Evolutionary conservation across 2,797 vertebrate genomes (phyloP).

Genomic region (Poeciliopsis paucimaculata): DNA sequence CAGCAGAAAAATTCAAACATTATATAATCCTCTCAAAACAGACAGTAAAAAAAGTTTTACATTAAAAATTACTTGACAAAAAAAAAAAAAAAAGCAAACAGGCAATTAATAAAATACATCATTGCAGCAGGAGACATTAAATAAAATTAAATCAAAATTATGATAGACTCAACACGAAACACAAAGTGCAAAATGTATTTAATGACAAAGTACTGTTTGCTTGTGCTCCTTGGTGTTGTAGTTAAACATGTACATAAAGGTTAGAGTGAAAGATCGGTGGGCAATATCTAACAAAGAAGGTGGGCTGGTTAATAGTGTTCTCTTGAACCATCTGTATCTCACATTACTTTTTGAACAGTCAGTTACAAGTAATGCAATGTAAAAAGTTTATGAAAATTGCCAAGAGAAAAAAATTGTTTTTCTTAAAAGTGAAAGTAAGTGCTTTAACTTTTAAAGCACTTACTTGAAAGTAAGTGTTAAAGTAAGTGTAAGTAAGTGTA

Average conservation of each 20-base stretch:
- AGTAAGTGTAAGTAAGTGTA: too few species aligned
- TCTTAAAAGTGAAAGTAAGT: not conserved
- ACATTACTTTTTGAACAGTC: not conserved
- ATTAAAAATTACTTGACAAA: slow-evolving; percentile 19
- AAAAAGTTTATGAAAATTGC: not conserved
- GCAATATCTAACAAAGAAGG: not conserved
- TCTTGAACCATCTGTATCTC: not conserved
- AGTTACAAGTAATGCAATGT: not conserved
- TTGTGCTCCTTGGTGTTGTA: slow-evolving; percentile 5
- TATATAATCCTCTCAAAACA: slow-evolving; percentile 29
- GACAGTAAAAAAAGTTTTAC: slow-evolving; percentile 24
- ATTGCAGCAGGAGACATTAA: slow-evolving; percentile 9
- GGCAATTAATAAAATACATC: slow-evolving; percentile 7
- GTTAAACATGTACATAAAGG: not conserved
- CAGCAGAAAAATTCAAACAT: slow-evolving; percentile 19
- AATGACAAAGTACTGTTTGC: not conserved
- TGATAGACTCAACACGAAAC: not conserved
- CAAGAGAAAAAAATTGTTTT: not conserved
- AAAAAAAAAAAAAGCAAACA: slow-evolving; percentile 7
- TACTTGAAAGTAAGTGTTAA: too few species aligned
- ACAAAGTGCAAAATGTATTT: slow-evolving; percentile 10
- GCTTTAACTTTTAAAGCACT: not conserved
- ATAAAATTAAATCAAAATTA: not conserved
- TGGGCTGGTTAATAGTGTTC: not conserved
- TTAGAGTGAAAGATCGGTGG: not conserved